Evolutionary conservation across 2,888 invertebrate species (phyloP).

Genomic region (Ectropis crepuscularia): DNA sequence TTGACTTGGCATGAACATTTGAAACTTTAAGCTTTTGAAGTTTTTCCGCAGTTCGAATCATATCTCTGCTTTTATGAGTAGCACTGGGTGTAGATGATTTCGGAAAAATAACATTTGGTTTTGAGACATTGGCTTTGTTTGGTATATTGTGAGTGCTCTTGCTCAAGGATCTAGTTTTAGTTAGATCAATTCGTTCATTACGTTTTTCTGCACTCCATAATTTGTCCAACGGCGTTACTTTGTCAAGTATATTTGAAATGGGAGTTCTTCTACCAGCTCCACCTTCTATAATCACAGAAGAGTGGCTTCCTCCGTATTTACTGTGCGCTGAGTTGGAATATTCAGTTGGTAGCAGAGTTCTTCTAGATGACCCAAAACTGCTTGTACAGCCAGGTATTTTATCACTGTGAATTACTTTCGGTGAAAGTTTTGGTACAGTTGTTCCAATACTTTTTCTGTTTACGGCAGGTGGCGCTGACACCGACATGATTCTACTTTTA

Average conservation of each 20-base stretch:
- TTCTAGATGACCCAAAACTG: conserved; percentile 76
- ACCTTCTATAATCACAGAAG: conserved; percentile 73
- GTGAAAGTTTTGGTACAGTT: conserved; percentile 44
- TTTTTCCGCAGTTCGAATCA: conserved; percentile 79
- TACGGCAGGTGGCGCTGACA: conserved; percentile 72
- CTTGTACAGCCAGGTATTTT: conserved; percentile 67
- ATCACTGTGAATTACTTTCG: conserved; percentile 51
- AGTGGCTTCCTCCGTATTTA: conserved; percentile 58
- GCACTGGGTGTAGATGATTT: conserved; percentile 52
- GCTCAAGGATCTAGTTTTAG: conserved; percentile 60
- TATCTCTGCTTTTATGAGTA: conserved; percentile 75
- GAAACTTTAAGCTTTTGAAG: conserved; percentile 70
- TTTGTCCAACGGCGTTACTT: conserved; percentile 84
- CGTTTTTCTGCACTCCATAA: conserved; percentile 79
- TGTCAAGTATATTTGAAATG: conserved; percentile 78
- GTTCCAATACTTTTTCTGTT: conserved; percentile 64
- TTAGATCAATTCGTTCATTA: conserved; percentile 72
- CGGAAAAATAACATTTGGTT: conserved; percentile 37
- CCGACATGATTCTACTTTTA: conserved; percentile 65
- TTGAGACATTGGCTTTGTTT: conserved; percentile 45
- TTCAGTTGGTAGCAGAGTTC: conserved; percentile 74
- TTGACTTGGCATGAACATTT: conserved; percentile 66
- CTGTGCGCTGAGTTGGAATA: conserved; percentile 63
- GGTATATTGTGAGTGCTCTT: conserved; percentile 48
- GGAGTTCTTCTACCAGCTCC: conserved; percentile 80